These are phyloP conservation scores for Corbicula japonica DNA, from an alignment of 2,888 invertebrate genomes.

Conservation along the genomic window DNA sequence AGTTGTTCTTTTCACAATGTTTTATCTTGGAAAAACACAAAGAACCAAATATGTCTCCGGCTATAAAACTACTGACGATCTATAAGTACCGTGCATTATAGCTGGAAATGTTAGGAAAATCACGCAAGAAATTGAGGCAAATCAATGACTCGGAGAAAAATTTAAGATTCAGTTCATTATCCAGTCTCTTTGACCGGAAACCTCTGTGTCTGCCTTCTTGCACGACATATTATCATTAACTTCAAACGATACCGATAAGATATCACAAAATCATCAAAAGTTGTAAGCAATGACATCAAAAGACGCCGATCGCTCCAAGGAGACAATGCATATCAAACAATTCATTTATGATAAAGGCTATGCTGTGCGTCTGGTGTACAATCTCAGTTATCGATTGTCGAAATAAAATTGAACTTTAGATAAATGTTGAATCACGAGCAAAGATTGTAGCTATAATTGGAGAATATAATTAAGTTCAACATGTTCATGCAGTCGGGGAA, in stretches of 20 bases:
- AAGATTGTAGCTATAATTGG: too few species aligned
- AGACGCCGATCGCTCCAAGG: neutral
- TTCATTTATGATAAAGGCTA: neutral
- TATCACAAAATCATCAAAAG: too few species aligned
- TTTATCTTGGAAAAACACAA: neutral
- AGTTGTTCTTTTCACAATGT: neutral
- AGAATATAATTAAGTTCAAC: too few species aligned
- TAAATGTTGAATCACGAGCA: too few species aligned
- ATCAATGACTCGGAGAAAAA: neutral
- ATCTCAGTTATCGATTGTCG: constrained; percentile 1
- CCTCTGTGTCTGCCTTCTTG: neutral
- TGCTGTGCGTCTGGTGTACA: neutral
- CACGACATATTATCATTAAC: neutral
- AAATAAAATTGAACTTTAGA: neutral
- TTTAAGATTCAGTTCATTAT: neutral
- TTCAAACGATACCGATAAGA: too few species aligned
- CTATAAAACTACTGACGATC: neutral
- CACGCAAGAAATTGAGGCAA: neutral
- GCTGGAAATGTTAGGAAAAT: neutral
- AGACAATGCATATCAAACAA: too few species aligned
- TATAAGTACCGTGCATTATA: neutral
- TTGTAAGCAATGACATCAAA: neutral
- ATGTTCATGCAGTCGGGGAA: too few species aligned
- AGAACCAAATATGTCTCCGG: neutral
- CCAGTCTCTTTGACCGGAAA: neutral